A percentile compares a stretch with the other conserved stretches of the same genome.
phyloP scores from a whole-genome alignment of 1,140 invertebrate genomes.

The Zelostemma sp. region DNA sequence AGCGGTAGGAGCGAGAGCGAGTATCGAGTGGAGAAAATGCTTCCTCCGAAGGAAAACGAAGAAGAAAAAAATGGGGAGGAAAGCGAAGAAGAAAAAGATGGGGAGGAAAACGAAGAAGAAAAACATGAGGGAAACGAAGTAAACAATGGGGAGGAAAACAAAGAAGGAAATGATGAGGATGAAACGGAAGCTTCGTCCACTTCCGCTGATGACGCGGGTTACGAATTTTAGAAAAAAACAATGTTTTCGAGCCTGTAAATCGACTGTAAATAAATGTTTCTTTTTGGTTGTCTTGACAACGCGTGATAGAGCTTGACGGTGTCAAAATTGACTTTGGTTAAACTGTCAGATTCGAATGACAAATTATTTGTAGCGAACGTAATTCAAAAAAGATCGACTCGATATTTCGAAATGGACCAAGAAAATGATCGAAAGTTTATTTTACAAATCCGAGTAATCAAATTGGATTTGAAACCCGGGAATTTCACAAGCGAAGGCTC shows the following conservation, averaged over 20 bases:
- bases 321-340: no score
- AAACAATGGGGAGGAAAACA: conserved; percentile 14
- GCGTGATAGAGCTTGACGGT: no score
- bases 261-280: not conserved
- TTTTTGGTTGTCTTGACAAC: no score
- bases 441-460: conserved; percentile 47
- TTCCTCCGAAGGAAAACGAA: conserved; percentile 19
- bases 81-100: conserved; percentile 7
- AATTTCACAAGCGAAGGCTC: conserved; percentile 7
- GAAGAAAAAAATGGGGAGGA: conserved; percentile 1
- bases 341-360: no score
- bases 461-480: conserved; percentile 26
- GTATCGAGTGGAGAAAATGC: conserved; percentile 47
- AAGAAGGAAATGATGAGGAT: conserved; percentile 4
- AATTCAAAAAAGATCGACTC: no score
- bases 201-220: no score
- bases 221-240: no score
- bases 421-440: conserved; percentile 24
- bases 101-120: conserved; percentile 13
- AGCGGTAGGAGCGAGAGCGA: conserved; percentile 44
- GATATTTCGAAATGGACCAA: not conserved
- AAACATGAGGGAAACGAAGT: conserved; percentile 11
- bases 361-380: no score
- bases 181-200: not conserved
- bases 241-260: no score